These are phyloP conservation scores for Drosophila melanosoma DNA, from an alignment of 2,888 invertebrate species.

Conservation along the genomic window DNA sequence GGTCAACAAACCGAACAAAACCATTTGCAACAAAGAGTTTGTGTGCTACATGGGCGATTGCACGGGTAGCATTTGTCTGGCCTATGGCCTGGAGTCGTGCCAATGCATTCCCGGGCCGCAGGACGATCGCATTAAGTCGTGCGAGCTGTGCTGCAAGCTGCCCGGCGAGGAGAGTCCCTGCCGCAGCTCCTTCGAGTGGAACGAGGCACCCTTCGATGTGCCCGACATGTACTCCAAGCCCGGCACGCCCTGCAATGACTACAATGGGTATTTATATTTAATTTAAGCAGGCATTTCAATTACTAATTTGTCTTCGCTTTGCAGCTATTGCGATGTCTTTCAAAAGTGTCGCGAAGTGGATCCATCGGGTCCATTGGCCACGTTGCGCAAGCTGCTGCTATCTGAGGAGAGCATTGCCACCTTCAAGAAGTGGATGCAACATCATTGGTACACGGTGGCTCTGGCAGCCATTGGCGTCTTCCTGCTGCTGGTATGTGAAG, in stretches of 20 bases:
- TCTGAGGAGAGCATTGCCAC: conserved; percentile 96
- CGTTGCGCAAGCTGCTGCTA: conserved; percentile 92
- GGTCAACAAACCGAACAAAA: conserved; percentile 96
- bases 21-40: conserved; percentile 98
- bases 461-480: conserved; percentile 90
- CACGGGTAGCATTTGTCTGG: conserved; percentile 98
- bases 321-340: conserved; percentile 88
- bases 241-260: conserved; percentile 97
- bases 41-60: conserved; percentile 98
- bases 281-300: background rate
- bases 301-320: background rate
- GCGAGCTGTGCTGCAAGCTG: conserved; percentile 96
- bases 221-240: conserved; percentile 97
- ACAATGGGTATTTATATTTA: conserved; percentile 89
- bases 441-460: conserved; percentile 96
- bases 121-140: conserved; percentile 93
- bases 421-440: conserved; percentile 93
- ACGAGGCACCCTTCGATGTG: conserved; percentile 94
- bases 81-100: conserved; percentile 97
- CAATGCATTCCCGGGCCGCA: conserved; percentile 93
- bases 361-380: conserved; percentile 96
- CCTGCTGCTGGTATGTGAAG: conserved; percentile 91
- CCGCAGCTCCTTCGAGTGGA: conserved; percentile 96
- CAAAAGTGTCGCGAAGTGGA: conserved; percentile 95
- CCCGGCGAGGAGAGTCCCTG: conserved; percentile 93